These are phyloP conservation scores for Sebastes ruberrimus DNA, from an alignment of 2,797 vertebrate genomes.

Conservation along the genomic window DNA sequence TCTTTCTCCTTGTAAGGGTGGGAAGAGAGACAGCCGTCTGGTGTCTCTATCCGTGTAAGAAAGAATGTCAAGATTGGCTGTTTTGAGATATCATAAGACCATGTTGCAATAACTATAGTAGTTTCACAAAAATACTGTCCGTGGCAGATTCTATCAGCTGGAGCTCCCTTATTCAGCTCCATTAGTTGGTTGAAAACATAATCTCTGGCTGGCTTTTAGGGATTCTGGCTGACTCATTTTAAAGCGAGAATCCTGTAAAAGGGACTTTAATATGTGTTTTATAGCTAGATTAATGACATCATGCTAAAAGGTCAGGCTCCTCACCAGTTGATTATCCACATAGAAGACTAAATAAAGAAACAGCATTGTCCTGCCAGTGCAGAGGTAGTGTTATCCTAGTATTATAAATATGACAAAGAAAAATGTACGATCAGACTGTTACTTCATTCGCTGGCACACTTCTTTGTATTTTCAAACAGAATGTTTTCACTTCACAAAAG, in stretches of 20 bases:
- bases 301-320: not conserved
- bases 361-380: not conserved
- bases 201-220: not conserved
- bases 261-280: not conserved
- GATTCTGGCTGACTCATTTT: not conserved
- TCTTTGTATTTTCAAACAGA: not conserved
- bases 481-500: not conserved
- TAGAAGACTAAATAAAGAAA: not conserved
- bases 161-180: not conserved
- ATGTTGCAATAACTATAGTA: not conserved
- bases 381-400: not conserved
- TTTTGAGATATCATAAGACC: not conserved
- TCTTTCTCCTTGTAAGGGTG: not conserved
- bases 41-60: not conserved
- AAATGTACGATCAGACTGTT: not conserved
- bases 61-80: not conserved
- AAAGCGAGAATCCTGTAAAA: not conserved
- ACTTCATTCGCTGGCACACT: not conserved
- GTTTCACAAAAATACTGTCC: no score
- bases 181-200: not conserved
- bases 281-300: not conserved
- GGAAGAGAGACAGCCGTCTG: conserved; percentile 18
- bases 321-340: not conserved
- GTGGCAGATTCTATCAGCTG: not conserved
- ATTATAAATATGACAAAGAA: not conserved